Base-by-base conservation (phyloP, 2,113 vertebrate genomes). In the Falco punctatus region DNA sequence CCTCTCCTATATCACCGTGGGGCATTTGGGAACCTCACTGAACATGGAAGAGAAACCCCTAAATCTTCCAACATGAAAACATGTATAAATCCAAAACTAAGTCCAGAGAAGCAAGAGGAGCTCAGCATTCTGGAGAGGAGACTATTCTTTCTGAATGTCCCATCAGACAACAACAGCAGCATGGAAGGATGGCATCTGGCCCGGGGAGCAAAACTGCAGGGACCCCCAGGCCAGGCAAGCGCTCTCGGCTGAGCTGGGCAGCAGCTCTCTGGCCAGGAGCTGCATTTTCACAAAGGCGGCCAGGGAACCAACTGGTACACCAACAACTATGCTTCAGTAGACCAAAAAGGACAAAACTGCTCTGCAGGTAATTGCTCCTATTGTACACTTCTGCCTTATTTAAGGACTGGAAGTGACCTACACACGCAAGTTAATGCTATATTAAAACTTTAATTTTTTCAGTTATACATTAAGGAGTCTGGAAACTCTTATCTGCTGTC, bases 1-100 rank as follows among this genome's bases (percentile, higher is more conserved):
- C 32, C 79, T 62, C 6, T 62, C 48, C 61, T 51, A 0, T 17
- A 22, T 75, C 48, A 67, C 30, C 23, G 12, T 0, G 4, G 26
- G 38, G 23, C 12, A 28, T 65, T 35, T 54, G 26, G 75, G 13
- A 80, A n/a, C n/a, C n/a, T 69, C 59, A n/a, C 20, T 3, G 27
- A 94, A 38, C 0, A 0, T 2, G 5, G n/a, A 58, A 74, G 51
- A 77, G 20, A 91, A 87, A 8, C 0, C 1, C 33, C 13, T 23
- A 28, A 42, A 33, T 22, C n/a, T 69, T 70, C 27, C 70, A 84
- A 66, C 23, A 14, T 20, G 19, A 5, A 86, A 78, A 64, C 6
- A 93, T 42, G 38, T 91, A 38, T 10, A 73, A 74, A 66, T 61
- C 59, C 52, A 92, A 88, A 81, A 54, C 2, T 0, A 70, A 79